Conservation (phyloP, 2,113 vertebrate species). For the Rhizomys pruinosus region DNA sequence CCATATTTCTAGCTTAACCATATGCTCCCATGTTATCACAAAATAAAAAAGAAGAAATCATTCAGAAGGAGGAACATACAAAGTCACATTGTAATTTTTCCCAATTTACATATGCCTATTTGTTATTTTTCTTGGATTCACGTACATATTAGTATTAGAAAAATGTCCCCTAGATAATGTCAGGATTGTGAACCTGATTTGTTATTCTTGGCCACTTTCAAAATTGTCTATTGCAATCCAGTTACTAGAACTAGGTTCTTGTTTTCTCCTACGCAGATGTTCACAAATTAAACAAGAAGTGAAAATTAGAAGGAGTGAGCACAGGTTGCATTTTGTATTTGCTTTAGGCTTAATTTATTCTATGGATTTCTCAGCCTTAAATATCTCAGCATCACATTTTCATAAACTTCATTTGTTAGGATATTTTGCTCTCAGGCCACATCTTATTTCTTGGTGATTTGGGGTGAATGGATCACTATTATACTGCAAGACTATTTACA, state of each 20-base stretch:
- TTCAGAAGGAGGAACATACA: background rate
- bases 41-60: background rate
- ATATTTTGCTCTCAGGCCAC: background rate
- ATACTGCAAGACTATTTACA: background rate
- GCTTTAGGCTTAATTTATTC: background rate
- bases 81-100: background rate
- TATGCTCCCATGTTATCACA: background rate
- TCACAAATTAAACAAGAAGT: background rate
- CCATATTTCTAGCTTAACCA: background rate
- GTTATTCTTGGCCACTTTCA: background rate
- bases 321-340: background rate
- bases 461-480: too few species aligned
- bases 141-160: background rate
- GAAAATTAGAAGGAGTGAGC: background rate
- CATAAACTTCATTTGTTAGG: background rate
- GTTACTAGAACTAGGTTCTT: background rate
- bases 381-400: background rate
- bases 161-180: background rate
- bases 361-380: accelerated
- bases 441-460: background rate
- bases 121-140: background rate
- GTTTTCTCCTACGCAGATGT: background rate
- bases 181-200: background rate
- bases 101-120: background rate
- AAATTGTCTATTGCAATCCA: background rate